phyloP scores from a whole-genome alignment of 2,888 invertebrate genomes.

The Chalcis sispes region DNA sequence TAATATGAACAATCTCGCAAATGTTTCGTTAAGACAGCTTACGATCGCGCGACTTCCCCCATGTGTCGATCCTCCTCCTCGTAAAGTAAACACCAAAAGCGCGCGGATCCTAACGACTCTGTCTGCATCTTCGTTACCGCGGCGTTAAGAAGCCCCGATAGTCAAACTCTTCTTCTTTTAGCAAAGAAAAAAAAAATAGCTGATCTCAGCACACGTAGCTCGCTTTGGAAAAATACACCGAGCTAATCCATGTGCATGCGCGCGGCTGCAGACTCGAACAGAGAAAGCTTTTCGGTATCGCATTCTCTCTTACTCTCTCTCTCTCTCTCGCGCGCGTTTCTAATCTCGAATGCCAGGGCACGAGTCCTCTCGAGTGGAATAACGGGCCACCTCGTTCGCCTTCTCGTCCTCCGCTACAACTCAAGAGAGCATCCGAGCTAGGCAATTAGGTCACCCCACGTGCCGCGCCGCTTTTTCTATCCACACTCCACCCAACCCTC shows the following conservation, averaged over 20 bases:
- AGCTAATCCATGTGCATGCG: too few species aligned
- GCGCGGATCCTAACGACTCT: too few species aligned
- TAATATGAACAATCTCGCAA: too few species aligned
- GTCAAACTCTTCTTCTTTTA: neutral
- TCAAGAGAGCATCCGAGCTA: too few species aligned
- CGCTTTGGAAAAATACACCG: neutral
- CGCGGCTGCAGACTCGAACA: too few species aligned
- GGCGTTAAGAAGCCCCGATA: constrained; percentile 26
- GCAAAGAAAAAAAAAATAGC: constrained; percentile 12
- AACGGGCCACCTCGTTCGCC: constrained; percentile 22
- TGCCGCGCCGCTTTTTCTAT: constrained; percentile 26
- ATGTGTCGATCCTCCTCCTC: too few species aligned
- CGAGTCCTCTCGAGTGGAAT: constrained; percentile 46
- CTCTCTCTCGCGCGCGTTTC: constrained; percentile 14
- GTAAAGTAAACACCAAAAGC: too few species aligned
- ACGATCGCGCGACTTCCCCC: too few species aligned
- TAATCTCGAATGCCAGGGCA: constrained; percentile 48
- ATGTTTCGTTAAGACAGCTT: too few species aligned
- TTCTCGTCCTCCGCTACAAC: constrained; percentile 2
- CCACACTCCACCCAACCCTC: neutral
- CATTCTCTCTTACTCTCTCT: neutral
- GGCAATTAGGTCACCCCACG: constrained; percentile 51
- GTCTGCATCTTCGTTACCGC: too few species aligned
- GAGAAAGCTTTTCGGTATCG: neutral
- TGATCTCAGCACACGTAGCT: constrained; percentile 33